These are phyloP conservation scores for Brachionichthys hirsutus DNA, from an alignment of 2,113 vertebrate genomes.

Conservation along the genomic window DNA sequence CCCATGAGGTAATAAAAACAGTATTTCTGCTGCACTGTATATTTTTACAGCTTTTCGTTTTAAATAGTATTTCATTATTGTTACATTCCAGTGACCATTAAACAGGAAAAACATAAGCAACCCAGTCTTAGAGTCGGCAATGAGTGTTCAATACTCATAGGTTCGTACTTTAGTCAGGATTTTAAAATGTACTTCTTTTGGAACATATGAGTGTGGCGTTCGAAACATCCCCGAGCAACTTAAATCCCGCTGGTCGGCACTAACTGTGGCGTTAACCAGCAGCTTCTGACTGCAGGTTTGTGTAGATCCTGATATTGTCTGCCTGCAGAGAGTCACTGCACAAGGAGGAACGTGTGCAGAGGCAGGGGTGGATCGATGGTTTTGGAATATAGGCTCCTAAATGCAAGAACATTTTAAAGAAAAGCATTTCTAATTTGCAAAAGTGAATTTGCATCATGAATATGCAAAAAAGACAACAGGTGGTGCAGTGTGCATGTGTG, in stretches of 20 bases:
- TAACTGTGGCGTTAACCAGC: slow-evolving; percentile 57
- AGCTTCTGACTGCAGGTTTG: slow-evolving; percentile 59
- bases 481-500: no score
- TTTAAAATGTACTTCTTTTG: slow-evolving; percentile 19
- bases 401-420: slow-evolving; percentile 3
- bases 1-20: not conserved
- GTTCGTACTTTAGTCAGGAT: no score
- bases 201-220: slow-evolving; percentile 43
- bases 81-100: no score
- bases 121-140: no score
- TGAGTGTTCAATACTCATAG: no score
- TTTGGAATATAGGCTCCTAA: not conserved
- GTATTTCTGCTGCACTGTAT: not conserved
- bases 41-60: no score
- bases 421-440: no score
- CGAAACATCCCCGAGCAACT: slow-evolving; percentile 55
- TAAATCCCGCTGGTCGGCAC: slow-evolving; percentile 47
- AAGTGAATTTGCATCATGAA: no score
- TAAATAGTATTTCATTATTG: no score
- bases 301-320: slow-evolving; percentile 50
- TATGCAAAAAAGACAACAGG: no score
- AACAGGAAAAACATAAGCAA: no score
- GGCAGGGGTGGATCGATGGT: slow-evolving; percentile 2
- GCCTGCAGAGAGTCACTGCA: slow-evolving; percentile 32
- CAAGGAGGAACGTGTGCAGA: slow-evolving; percentile 20